phyloP scores from a whole-genome alignment of 2,888 invertebrate genomes.

The Azorinus chamasolen region DNA sequence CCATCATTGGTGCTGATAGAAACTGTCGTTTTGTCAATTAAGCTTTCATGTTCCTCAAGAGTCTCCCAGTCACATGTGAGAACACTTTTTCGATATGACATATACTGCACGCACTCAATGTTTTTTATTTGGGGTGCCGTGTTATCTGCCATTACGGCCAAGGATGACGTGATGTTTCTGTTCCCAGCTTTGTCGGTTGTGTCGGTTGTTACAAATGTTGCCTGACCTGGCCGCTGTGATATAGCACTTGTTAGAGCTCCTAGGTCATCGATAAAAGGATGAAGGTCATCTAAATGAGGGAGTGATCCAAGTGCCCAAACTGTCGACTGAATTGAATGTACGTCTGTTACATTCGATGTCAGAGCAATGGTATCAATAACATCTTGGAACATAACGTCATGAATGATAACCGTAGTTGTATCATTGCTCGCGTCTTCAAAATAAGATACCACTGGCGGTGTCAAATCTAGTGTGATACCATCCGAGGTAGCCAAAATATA shows the following conservation, averaged over 20 bases:
- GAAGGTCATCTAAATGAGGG: constrained; percentile 34
- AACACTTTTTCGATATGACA: constrained; percentile 52
- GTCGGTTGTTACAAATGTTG: constrained; percentile 58
- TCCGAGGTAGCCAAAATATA: constrained; percentile 74
- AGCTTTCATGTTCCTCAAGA: constrained; percentile 66
- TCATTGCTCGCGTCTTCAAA: constrained; percentile 26
- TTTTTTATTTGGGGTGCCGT: constrained; percentile 56
- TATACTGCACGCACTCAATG: constrained; percentile 56
- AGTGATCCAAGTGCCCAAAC: constrained; percentile 47
- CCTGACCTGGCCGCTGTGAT: constrained; percentile 53
- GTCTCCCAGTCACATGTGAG: constrained; percentile 62
- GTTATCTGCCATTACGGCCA: constrained; percentile 63
- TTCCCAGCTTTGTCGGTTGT: constrained; percentile 66
- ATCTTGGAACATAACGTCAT: constrained; percentile 53
- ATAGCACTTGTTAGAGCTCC: constrained; percentile 29
- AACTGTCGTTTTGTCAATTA: constrained; percentile 48
- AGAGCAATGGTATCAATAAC: constrained; percentile 46
- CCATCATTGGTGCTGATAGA: constrained; percentile 50
- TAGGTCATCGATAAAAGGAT: constrained; percentile 39
- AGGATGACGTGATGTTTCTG: constrained; percentile 36
- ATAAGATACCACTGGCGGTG: constrained; percentile 53
- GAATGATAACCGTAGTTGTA: constrained; percentile 11
- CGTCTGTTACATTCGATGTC: constrained; percentile 53
- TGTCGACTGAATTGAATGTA: constrained; percentile 27
- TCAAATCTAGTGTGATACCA: constrained; percentile 71